Conservation (phyloP, 35 echinoderm and acorn worm species). For the Diadema setosum region DNA sequence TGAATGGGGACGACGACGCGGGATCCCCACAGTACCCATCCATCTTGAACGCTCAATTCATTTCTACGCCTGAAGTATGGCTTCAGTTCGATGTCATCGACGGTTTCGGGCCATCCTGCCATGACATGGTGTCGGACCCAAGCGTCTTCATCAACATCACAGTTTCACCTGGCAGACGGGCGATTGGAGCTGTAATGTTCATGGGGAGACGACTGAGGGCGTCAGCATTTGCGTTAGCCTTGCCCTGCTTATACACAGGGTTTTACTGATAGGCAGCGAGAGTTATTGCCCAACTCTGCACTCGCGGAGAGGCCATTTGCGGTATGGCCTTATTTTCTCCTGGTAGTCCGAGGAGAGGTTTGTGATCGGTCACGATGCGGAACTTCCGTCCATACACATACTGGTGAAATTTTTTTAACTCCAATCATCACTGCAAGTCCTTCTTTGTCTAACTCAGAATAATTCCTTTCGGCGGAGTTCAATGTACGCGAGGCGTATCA, state of each 20-base stretch:
- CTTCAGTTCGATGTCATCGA: neutral
- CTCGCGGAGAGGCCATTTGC: constrained; percentile 33
- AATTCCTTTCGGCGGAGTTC: constrained; percentile 24
- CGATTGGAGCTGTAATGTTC: neutral
- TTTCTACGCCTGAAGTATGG: constrained; percentile 41
- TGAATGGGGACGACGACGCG: constrained; percentile 2
- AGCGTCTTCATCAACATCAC: neutral
- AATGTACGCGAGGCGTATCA: constrained; percentile 34
- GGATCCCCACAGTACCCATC: constrained; percentile 35
- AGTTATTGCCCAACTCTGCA: constrained; percentile 67
- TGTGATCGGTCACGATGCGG: constrained; percentile 54
- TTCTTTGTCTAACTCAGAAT: constrained; percentile 58
- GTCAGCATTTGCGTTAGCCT: constrained; percentile 39
- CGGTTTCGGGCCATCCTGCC: neutral
- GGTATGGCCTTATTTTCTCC: constrained; percentile 16
- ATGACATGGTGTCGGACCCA: constrained; percentile 28
- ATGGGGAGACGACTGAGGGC: constrained; percentile 32
- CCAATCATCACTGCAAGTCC: constrained; percentile 48
- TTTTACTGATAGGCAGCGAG: constrained; percentile 36
- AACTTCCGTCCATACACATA: constrained; percentile 66
- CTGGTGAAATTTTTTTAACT: constrained; percentile 56
- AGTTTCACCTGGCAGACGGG: constrained; percentile 4
- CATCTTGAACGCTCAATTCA: constrained; percentile 59
- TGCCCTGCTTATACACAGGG: neutral
- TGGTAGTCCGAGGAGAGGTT: constrained; percentile 48